These are phyloP conservation scores for Meiosimyza platycephala DNA, from an alignment of 2,888 invertebrate species.

Conservation along the genomic window DNA sequence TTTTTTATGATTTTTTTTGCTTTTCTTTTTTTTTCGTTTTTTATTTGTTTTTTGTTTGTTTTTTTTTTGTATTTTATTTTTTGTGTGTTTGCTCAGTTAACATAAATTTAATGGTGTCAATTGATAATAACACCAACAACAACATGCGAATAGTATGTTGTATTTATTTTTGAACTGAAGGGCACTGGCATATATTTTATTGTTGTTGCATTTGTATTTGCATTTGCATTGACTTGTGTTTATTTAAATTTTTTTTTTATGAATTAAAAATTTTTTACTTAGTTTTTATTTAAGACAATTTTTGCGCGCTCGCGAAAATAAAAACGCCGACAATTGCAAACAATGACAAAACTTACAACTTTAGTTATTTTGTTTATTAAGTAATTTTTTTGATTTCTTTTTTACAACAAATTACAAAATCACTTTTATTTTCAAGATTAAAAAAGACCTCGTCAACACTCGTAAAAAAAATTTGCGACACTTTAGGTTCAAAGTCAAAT, in stretches of 20 bases:
- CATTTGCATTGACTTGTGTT: neutral
- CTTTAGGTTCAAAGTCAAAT: no score
- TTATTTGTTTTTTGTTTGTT: conserved; percentile 11
- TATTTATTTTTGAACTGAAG: conserved; percentile 6
- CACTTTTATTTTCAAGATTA: neutral
- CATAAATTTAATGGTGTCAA: conserved; percentile 35
- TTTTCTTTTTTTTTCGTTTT: conserved; percentile 21
- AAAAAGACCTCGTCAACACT: conserved; percentile 6
- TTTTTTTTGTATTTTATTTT: neutral
- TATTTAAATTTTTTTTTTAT: conserved; percentile 17
- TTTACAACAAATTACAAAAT: neutral
- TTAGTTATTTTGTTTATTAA: conserved; percentile 35
- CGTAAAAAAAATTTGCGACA: neutral
- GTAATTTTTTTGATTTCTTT: conserved; percentile 33
- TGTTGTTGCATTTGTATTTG: neutral
- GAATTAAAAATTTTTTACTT: neutral
- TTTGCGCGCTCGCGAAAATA: conserved; percentile 25
- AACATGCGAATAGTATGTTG: neutral
- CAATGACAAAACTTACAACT: conserved; percentile 36
- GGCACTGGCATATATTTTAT: neutral
- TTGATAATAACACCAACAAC: conserved; percentile 17
- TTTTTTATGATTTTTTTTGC: neutral
- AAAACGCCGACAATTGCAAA: conserved; percentile 21
- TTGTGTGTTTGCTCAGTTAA: conserved; percentile 21
- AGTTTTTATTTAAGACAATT: neutral